Percentiles rank a stretch among this genome's conserved stretches.
phyloP scores from a whole-genome alignment of 2,797 vertebrate genomes.

The Diglossa cyanea region DNA sequence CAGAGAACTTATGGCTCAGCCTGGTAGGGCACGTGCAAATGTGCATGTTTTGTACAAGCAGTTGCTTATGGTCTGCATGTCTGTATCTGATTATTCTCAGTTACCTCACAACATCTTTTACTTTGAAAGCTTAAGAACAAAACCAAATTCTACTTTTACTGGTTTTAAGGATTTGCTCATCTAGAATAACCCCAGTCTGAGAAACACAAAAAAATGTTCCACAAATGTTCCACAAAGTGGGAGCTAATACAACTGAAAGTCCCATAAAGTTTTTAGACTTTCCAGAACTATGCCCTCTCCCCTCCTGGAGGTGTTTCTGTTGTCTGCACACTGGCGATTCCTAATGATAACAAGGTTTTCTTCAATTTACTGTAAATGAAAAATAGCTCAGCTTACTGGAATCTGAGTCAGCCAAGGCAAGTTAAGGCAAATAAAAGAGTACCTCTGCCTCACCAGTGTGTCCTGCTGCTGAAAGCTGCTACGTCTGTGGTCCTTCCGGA shows the following conservation, averaged over 20 bases:
- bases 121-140: conserved; percentile 44
- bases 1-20: background rate
- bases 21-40: background rate
- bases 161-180: conserved; percentile 18
- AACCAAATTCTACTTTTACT: conserved; percentile 49
- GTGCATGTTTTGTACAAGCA: background rate
- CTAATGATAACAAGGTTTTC: conserved; percentile 37
- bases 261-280: background rate
- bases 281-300: background rate
- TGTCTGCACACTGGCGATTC: conserved; percentile 10
- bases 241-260: background rate
- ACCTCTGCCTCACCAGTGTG: conserved; percentile 1
- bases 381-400: conserved; percentile 52
- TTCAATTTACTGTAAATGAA: conserved; percentile 57
- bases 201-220: background rate
- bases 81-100: conserved; percentile 53
- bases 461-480: conserved; percentile 19
- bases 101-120: conserved; percentile 45
- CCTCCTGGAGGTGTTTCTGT: conserved; percentile 36
- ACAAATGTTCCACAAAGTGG: background rate
- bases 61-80: conserved; percentile 1
- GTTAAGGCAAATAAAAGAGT: conserved; percentile 51
- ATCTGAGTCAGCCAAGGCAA: conserved; percentile 61
- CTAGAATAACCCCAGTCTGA: background rate
- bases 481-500: conserved; percentile 43